phyloP scores from a whole-genome alignment of 2,888 invertebrate species.

The Ceriagrion tenellum region DNA sequence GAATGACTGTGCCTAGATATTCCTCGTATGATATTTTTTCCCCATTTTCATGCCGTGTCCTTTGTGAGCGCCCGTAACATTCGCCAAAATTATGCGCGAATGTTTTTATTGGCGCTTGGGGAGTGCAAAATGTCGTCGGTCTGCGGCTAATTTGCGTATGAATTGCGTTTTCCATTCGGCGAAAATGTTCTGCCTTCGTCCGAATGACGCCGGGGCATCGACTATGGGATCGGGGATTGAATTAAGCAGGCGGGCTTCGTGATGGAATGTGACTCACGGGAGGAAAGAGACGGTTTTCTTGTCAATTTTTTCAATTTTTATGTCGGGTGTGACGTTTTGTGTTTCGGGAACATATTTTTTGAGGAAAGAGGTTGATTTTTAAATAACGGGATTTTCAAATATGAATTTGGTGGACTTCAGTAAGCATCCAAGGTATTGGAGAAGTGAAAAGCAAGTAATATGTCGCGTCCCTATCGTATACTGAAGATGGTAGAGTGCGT shows the following conservation, averaged over 20 bases:
- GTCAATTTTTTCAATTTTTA: neutral
- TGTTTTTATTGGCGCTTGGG: neutral
- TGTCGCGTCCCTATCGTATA: too few species aligned
- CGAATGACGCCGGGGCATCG: neutral
- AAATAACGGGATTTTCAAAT: too few species aligned
- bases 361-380: neutral
- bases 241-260: neutral
- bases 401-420: neutral
- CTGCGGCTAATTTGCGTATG: conserved; percentile 18
- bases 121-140: conserved; percentile 10
- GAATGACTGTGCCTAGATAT: neutral
- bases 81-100: conserved; percentile 3
- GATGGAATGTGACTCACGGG: neutral
- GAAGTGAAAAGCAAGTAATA: too few species aligned
- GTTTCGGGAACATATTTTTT: neutral
- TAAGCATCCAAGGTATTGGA: too few species aligned
- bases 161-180: neutral
- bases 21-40: neutral
- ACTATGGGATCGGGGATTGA: neutral
- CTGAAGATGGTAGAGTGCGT: too few species aligned
- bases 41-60: neutral
- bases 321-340: neutral
- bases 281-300: neutral
- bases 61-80: neutral
- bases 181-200: neutral